Evolutionary conservation across 2,888 invertebrate genomes (phyloP).

Genomic region (Cactoblastis cactorum): DNA sequence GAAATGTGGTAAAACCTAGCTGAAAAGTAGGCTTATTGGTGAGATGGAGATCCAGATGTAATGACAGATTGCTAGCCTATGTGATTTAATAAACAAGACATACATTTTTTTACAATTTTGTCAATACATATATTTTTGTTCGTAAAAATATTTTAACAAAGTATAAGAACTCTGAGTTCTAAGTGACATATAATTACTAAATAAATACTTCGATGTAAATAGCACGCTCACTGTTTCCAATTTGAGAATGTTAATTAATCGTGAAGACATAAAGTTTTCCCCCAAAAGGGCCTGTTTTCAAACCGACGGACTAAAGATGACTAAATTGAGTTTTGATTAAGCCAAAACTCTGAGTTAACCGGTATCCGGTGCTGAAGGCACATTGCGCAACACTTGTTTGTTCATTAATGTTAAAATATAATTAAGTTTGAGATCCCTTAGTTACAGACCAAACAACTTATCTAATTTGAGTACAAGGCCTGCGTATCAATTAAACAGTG

Average conservation of each 20-base stretch:
- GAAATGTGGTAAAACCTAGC: no score
- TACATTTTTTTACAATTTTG: no score
- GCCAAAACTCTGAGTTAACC: slow-evolving; percentile 32
- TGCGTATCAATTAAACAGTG: slow-evolving; percentile 8
- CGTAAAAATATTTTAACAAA: no score
- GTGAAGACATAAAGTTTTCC: slow-evolving; percentile 44
- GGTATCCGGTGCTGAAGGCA: slow-evolving; percentile 40
- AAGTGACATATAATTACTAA: neutral
- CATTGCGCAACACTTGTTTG: slow-evolving; percentile 29
- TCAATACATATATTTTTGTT: no score
- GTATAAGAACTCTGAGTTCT: no score
- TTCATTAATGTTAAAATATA: slow-evolving; percentile 16
- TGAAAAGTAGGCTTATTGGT: no score
- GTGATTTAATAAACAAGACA: no score
- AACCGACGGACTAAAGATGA: slow-evolving; percentile 45
- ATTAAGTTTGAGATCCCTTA: slow-evolving; percentile 13
- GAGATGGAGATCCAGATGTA: no score
- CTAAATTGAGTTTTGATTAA: slow-evolving; percentile 57
- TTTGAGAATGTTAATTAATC: slow-evolving; percentile 26
- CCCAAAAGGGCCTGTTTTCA: slow-evolving; percentile 44
- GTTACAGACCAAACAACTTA: slow-evolving; percentile 13
- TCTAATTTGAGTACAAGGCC: slow-evolving; percentile 13
- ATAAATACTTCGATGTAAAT: neutral
- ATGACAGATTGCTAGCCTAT: no score
- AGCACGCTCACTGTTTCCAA: slow-evolving; percentile 15